Evolutionary conservation across 2,888 invertebrate species (phyloP).

Genomic region (Tupiocoris notatus): DNA sequence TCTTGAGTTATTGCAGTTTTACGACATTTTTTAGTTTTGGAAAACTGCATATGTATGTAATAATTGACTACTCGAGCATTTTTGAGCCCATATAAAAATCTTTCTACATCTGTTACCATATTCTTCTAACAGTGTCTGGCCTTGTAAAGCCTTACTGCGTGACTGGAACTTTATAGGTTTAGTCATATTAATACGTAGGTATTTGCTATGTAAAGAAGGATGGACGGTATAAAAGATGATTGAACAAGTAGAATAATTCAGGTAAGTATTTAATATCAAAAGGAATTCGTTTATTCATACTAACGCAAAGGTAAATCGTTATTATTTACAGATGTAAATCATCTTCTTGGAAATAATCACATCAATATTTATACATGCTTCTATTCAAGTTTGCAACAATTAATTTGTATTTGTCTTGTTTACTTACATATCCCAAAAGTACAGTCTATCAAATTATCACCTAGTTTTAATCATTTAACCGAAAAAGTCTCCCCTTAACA

Average conservation of each 20-base stretch:
- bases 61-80: too few species aligned
- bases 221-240: too few species aligned
- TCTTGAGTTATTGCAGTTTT: too few species aligned
- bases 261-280: not conserved
- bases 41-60: too few species aligned
- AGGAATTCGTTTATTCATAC: not conserved
- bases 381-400: not conserved
- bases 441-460: constrained; percentile 39
- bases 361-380: not conserved
- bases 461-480: not conserved
- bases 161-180: too few species aligned
- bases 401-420: constrained; percentile 35
- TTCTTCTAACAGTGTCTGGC: too few species aligned
- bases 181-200: too few species aligned
- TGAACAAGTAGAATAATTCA: not conserved
- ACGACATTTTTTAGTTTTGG: too few species aligned
- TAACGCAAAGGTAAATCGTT: not conserved
- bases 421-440: constrained; percentile 33
- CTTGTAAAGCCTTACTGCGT: too few species aligned
- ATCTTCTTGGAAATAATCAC: not conserved
- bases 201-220: too few species aligned
- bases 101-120: too few species aligned
- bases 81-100: too few species aligned
- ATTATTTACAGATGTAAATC: not conserved
- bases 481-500: constrained; percentile 1